Percentiles rank a stretch among this genome's conserved stretches.
Conservation (phyloP, 1,140 invertebrate species). For the Drosophila punjabiensis region DNA sequence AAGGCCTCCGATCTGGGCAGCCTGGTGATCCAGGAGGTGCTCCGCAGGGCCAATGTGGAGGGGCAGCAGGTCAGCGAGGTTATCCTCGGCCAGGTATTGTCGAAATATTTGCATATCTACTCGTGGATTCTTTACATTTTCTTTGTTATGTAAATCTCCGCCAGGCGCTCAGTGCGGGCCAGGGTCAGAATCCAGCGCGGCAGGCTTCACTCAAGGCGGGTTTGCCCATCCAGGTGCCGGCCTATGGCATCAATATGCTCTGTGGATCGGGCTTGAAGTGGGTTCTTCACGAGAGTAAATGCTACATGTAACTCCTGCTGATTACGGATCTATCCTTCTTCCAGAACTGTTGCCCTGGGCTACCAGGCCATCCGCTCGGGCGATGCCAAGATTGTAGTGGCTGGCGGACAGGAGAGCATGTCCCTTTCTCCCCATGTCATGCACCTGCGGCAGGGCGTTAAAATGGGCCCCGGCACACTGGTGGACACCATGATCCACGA, state of each 20-base stretch:
- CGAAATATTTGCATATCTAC: constrained; percentile 10
- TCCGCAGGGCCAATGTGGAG: constrained; percentile 88
- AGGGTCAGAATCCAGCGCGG: constrained; percentile 95
- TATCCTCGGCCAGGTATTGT: constrained; percentile 93
- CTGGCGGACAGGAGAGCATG: constrained; percentile 96
- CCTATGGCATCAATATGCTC: constrained; percentile 93
- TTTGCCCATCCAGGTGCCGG: constrained; percentile 90
- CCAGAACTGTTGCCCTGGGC: constrained; percentile 89
- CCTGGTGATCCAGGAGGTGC: constrained; percentile 90
- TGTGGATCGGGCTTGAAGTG: constrained; percentile 95
- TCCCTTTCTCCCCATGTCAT: constrained; percentile 91
- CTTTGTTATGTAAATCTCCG: constrained; percentile 58
- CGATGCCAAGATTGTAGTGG: constrained; percentile 90
- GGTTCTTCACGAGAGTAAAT: constrained; percentile 40
- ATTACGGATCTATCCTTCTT: not conserved
- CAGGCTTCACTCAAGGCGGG: constrained; percentile 92
- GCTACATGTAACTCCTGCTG: not conserved
- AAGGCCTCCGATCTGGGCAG: constrained; percentile 91
- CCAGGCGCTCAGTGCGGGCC: constrained; percentile 89
- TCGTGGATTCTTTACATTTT: not conserved
- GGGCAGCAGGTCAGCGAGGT: constrained; percentile 92
- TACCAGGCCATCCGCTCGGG: constrained; percentile 90
- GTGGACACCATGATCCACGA: constrained; percentile 91
- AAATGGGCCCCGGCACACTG: constrained; percentile 89
- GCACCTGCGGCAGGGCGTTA: constrained; percentile 89